A percentile compares a stretch with the other conserved stretches of the same genome.
phyloP scores from a whole-genome alignment of 1,140 invertebrate genomes.

The Chelonus insularis region DNA sequence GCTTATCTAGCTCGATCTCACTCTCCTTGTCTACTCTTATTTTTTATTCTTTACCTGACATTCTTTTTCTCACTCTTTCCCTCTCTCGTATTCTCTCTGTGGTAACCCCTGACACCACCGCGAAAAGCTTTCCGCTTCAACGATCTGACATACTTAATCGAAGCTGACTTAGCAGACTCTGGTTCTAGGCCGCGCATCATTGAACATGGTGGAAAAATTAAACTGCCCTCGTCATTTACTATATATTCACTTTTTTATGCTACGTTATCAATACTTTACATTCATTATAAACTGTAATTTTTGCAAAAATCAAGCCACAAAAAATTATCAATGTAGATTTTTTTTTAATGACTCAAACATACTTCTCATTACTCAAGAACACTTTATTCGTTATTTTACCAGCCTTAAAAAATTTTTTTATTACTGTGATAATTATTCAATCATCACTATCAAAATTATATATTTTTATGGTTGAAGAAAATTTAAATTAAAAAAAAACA shows the following conservation, averaged over 20 bases:
- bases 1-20: not conserved
- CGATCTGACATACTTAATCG: conserved; percentile 27
- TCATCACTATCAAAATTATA: no score
- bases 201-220: conserved; percentile 21
- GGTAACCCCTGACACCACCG: conserved; percentile 12
- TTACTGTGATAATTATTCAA: no score
- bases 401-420: no score
- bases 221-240: not conserved
- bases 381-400: no score
- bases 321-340: not conserved
- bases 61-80: conserved; percentile 6
- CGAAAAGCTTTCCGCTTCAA: conserved; percentile 18
- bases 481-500: no score
- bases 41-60: not conserved
- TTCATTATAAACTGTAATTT: not conserved
- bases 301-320: not conserved
- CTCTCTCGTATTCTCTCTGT: not conserved
- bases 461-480: no score
- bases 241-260: not conserved
- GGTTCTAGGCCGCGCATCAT: conserved; percentile 22
- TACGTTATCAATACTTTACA: not conserved
- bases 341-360: no score
- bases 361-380: no score
- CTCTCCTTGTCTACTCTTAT: not conserved
- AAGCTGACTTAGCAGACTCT: conserved; percentile 31